A percentile compares a stretch with the other conserved stretches of the same genome.
These are phyloP conservation scores for Cheirogaleus major DNA, from an alignment of 2,797 vertebrate species.

Conservation along the genomic window DNA sequence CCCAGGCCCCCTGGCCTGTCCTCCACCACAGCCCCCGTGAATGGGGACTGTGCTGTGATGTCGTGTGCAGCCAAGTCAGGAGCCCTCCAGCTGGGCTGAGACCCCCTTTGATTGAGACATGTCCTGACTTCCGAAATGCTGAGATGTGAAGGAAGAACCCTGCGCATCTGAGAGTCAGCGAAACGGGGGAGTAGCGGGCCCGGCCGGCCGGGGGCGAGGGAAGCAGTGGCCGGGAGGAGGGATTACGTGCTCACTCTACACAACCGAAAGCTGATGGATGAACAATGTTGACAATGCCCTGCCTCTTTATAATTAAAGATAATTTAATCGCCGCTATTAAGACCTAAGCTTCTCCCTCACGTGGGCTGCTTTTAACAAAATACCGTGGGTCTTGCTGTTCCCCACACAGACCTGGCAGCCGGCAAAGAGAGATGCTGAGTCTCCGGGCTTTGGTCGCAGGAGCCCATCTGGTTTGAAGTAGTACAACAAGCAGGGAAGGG, in stretches of 20 bases:
- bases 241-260: not conserved
- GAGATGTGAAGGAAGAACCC: not conserved
- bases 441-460: constrained; percentile 86
- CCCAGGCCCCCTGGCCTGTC: not conserved
- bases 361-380: constrained; percentile 68
- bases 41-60: not conserved
- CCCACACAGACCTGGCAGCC: constrained; percentile 84
- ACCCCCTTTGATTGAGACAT: not conserved
- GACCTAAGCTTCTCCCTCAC: not conserved
- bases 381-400: constrained; percentile 58
- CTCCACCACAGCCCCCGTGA: not conserved
- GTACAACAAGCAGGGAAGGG: constrained; percentile 88
- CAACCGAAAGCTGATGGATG: constrained; percentile 36
- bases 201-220: not conserved
- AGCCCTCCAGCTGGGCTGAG: not conserved
- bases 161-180: not conserved
- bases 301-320: constrained; percentile 57
- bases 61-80: not conserved
- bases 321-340: constrained; percentile 47
- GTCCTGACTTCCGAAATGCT: not conserved
- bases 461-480: constrained; percentile 88
- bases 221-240: not conserved
- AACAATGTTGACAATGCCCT: constrained; percentile 23
- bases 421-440: constrained; percentile 82
- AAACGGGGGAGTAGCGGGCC: not conserved